Percentiles rank a stretch among this genome's conserved stretches.
phyloP scores from a whole-genome alignment of 2,888 invertebrate genomes.

The Bombylius major region DNA sequence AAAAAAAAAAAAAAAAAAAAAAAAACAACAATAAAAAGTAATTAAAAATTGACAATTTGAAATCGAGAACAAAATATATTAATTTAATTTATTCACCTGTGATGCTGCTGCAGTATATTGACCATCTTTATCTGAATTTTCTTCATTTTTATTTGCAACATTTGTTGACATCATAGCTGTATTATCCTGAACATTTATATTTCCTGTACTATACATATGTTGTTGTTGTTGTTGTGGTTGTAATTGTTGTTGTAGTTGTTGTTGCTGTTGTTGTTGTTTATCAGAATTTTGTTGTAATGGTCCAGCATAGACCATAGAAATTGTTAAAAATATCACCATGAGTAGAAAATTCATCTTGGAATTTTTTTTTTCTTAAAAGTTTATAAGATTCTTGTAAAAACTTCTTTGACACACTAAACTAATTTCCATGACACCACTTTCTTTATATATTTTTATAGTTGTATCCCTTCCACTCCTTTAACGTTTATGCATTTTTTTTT shows the following conservation, averaged over 20 bases:
- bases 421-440: background rate
- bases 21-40: too few relatives aligned
- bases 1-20: background rate
- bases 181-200: background rate
- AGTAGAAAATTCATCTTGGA: too few relatives aligned
- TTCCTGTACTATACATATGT: background rate
- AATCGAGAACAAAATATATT: too few relatives aligned
- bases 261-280: background rate
- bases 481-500: too few relatives aligned
- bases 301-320: background rate
- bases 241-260: too few relatives aligned
- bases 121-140: constrained; percentile 6
- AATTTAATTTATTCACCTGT: constrained; percentile 4
- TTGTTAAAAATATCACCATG: background rate
- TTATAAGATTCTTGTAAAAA: too few relatives aligned
- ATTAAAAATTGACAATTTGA: background rate
- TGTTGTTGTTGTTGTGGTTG: background rate
- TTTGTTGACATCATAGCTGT: background rate
- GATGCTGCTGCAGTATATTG: constrained; percentile 7
- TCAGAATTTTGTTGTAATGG: background rate
- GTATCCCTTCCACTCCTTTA: too few relatives aligned
- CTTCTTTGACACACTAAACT: background rate
- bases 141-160: background rate
- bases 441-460: too few relatives aligned
- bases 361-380: too few relatives aligned